These are phyloP conservation scores for Gymnoscelis rufifasciata DNA, from an alignment of 2,888 invertebrate species.

Conservation along the genomic window DNA sequence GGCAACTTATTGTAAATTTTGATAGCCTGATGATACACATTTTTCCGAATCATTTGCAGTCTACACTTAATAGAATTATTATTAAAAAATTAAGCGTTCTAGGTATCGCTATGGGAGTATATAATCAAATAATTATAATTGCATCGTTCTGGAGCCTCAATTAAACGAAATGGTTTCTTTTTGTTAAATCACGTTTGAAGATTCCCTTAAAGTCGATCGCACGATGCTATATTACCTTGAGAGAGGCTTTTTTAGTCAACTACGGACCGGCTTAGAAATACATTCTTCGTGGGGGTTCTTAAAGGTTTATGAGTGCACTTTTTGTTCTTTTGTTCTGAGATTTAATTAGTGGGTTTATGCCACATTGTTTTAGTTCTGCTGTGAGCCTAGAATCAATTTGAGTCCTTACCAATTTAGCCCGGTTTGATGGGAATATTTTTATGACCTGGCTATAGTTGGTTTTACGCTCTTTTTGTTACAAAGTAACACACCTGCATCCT, in stretches of 20 bases:
- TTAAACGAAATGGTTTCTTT: no score
- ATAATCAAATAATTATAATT: no score
- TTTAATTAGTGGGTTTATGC: conserved; percentile 68
- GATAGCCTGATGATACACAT: no score
- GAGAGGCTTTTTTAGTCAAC: conserved; percentile 54
- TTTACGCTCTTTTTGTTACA: conserved; percentile 16
- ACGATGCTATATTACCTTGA: conserved; percentile 55
- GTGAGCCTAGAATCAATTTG: conserved; percentile 27
- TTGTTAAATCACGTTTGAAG: conserved; percentile 67
- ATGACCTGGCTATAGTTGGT: conserved; percentile 17
- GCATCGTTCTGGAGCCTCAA: no score
- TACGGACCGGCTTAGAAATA: conserved; percentile 45
- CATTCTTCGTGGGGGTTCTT: conserved; percentile 69
- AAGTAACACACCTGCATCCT: conserved; percentile 1
- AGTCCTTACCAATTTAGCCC: conserved; percentile 19
- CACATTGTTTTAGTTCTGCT: conserved; percentile 52
- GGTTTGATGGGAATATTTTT: conserved; percentile 20
- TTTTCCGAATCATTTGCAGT: no score
- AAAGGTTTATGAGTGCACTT: conserved; percentile 56
- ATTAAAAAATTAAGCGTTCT: no score
- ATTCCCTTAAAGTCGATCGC: conserved; percentile 56
- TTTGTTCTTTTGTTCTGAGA: conserved; percentile 60
- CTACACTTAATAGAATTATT: no score
- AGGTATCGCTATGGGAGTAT: no score
- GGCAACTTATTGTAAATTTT: no score